phyloP scores from a whole-genome alignment of 2,113 vertebrate species.

The Entomyzon cyanotis region DNA sequence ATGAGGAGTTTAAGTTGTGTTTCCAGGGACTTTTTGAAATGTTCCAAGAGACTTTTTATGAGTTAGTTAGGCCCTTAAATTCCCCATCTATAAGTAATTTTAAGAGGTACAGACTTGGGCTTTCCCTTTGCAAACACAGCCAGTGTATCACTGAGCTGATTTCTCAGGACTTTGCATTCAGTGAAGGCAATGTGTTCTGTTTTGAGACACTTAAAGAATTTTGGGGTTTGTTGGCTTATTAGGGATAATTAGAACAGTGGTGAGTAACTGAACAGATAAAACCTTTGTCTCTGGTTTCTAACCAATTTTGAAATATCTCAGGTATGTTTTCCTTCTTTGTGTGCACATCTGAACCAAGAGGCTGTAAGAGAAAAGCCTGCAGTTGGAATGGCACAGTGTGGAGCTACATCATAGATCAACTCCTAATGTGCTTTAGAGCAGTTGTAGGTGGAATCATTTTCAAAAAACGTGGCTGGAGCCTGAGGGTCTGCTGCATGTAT shows the following conservation, averaged over 20 bases:
- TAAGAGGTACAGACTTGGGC: neutral
- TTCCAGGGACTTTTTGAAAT: neutral
- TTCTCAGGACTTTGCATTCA: neutral
- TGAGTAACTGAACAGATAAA: neutral
- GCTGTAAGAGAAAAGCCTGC: neutral
- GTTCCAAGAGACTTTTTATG: neutral
- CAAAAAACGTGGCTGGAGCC: neutral
- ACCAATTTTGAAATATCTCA: neutral
- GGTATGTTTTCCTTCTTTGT: neutral
- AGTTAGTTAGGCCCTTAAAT: neutral
- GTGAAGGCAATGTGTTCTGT: neutral
- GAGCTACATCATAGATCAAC: neutral
- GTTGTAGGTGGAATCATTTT: neutral
- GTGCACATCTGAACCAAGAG: neutral
- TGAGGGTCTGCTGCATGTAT: neutral
- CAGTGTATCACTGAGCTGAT: neutral
- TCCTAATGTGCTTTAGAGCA: neutral
- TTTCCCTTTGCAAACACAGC: neutral
- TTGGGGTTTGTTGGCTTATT: neutral
- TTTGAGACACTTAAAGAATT: neutral
- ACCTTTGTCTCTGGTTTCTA: neutral
- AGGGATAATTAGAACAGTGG: neutral
- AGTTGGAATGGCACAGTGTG: neutral
- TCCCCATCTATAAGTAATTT: neutral
- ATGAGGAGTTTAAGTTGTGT: neutral